phyloP scores from a whole-genome alignment of 2,113 vertebrate genomes.

The Elgaria multicarinata region DNA sequence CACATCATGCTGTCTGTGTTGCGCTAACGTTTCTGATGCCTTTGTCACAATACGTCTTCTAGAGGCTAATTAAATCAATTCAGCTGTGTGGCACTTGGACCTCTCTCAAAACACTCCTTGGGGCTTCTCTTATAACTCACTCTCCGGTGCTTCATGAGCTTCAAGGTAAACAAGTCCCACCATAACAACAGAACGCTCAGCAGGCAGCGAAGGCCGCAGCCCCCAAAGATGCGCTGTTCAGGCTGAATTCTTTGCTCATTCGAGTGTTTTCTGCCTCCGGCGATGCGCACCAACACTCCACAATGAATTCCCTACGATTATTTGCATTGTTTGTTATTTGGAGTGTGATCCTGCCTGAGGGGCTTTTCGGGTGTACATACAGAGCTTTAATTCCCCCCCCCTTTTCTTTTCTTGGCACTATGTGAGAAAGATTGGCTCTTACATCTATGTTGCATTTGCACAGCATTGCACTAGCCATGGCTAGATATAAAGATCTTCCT shows the following conservation, averaged over 20 bases:
- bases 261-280: slow-evolving; percentile 28
- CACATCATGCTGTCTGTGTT: slow-evolving; percentile 60
- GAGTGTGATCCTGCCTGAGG: background rate
- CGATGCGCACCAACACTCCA: background rate
- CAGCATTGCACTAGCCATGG: background rate
- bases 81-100: slow-evolving; percentile 64
- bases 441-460: background rate
- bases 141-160: slow-evolving; percentile 58
- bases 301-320: slow-evolving; percentile 39
- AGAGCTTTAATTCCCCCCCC: fast-evolving
- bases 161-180: slow-evolving; percentile 71
- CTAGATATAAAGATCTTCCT: fast-evolving
- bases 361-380: slow-evolving; percentile 21
- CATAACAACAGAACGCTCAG: slow-evolving; percentile 44
- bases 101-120: slow-evolving; percentile 70
- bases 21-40: slow-evolving; percentile 49
- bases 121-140: slow-evolving; percentile 67
- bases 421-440: background rate
- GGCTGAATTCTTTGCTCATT: slow-evolving; percentile 56
- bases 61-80: slow-evolving; percentile 77
- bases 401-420: background rate
- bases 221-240: slow-evolving; percentile 44
- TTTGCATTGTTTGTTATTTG: slow-evolving; percentile 56
- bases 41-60: slow-evolving; percentile 55
- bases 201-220: slow-evolving; percentile 45